Evolutionary conservation across 2,797 vertebrate genomes (phyloP), one percentile per base, ranked within the genome.

Genomic region (Gymnopithys bicolor): DNA sequence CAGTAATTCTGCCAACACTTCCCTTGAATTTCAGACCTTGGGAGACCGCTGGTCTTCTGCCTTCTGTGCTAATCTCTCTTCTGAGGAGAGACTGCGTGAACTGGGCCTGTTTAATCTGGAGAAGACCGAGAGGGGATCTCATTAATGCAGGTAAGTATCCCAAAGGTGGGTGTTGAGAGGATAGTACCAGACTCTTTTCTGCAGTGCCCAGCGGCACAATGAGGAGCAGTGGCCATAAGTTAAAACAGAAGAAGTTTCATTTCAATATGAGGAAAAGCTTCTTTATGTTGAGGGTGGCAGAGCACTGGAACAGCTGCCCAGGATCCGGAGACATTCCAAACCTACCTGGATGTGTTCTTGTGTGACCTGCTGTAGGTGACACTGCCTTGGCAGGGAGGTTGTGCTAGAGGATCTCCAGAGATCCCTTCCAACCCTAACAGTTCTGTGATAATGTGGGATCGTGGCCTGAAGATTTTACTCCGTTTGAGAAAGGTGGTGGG

Each of bases 401-500:
- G 43, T 16, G 13, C 16, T 33, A 32, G 63, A 46, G 46, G 32
- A 46, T 33, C 23, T 25, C 32, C 8, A 46, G 32, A 46, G 43
- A 43, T 27, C 43, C 32, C 63, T 46, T 66, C 11, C 32, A 66
- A 46, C 6, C 16, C 8, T 4, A 46, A 25, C 43, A 13, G 10
- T 19, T 66, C 43, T 33, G 43, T 25, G 62, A 46, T n/a, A 25
- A 46, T 46, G 13, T 56, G 37, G 41, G 30, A 59, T 52, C 0
- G 0, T 18, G 43, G 45, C 28, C 41, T 74, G 49, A 56, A 74
- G 43, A 60, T 43, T 14, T 46, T 16, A n/a, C 12, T 64, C 1
- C 1, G 0, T 55, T 70, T 77, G 32, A 45, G n/a, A 63, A 41
- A 8, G 22, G 37, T 18, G 24, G 4, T 0, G 1, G 21, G n/a